A percentile compares a stretch with the other conserved stretches of the same genome.
These are phyloP conservation scores for Eristalis arbustorum DNA, from an alignment of 2,888 invertebrate genomes.

Conservation along the genomic window DNA sequence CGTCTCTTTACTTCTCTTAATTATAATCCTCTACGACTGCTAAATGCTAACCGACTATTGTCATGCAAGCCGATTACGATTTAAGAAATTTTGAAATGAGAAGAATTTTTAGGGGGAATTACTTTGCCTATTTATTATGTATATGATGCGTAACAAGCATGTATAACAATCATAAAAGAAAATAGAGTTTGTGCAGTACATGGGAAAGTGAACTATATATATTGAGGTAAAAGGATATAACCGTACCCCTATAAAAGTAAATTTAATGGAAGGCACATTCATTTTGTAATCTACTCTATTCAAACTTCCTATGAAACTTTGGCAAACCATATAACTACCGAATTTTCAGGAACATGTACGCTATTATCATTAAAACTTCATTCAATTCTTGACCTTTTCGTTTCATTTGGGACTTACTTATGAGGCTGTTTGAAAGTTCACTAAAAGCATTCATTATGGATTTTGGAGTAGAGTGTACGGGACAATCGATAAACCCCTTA, in stretches of 20 bases:
- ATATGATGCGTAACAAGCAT: background rate
- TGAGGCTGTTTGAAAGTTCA: background rate
- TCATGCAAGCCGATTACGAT: too few species aligned
- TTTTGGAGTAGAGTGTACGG: background rate
- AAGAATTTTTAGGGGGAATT: background rate
- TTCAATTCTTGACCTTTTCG: background rate
- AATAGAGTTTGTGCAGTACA: background rate
- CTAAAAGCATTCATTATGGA: background rate
- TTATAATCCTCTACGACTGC: too few species aligned
- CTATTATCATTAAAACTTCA: background rate
- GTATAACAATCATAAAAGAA: background rate
- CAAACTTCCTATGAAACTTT: background rate
- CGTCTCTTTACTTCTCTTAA: too few species aligned
- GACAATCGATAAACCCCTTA: background rate
- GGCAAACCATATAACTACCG: background rate
- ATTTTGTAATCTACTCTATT: background rate
- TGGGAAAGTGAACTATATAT: background rate
- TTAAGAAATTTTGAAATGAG: too few species aligned
- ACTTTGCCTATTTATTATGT: background rate
- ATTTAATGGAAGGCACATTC: background rate
- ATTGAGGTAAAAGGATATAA: background rate
- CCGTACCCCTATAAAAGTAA: background rate
- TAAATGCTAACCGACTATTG: too few species aligned
- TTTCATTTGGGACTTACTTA: background rate
- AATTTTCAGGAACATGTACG: background rate